phyloP scores from a whole-genome alignment of 2,888 invertebrate genomes.

The Melinopterus prodromus region DNA sequence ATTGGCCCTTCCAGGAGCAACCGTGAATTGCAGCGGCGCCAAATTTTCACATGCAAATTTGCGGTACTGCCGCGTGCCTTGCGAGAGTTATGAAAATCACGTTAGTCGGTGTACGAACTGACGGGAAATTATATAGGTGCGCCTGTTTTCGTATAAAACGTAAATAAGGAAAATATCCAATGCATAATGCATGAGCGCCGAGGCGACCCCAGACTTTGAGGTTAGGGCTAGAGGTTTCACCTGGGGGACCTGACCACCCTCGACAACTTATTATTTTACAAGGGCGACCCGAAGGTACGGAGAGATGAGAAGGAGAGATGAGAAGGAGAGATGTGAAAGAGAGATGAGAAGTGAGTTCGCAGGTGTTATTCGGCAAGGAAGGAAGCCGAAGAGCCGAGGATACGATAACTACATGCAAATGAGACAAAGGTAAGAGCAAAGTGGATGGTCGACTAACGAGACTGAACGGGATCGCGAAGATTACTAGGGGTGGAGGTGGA shows the following conservation, averaged over 20 bases:
- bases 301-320: conserved; percentile 51
- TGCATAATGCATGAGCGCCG: conserved; percentile 59
- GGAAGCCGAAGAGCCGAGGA: neutral
- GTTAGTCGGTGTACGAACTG: conserved; percentile 43
- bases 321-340: conserved; percentile 51
- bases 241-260: conserved; percentile 46
- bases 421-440: conserved; percentile 39
- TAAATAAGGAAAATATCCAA: conserved; percentile 60
- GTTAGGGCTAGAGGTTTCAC: conserved; percentile 44
- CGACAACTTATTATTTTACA: conserved; percentile 51
- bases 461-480: neutral
- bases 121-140: conserved; percentile 58
- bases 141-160: conserved; percentile 57
- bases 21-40: conserved; percentile 23
- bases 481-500: neutral
- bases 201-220: conserved; percentile 39
- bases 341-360: conserved; percentile 51
- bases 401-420: conserved; percentile 53
- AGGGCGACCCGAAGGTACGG: conserved; percentile 34
- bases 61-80: conserved; percentile 36
- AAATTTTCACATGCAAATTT: conserved; percentile 41
- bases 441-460: conserved; percentile 8
- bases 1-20: neutral
- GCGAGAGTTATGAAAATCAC: conserved; percentile 45
- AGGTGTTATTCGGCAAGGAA: conserved; percentile 44